Evolutionary conservation across 2,888 invertebrate genomes (phyloP), one percentile per base, ranked within the genome.

Genomic region (Hymenopus coronatus): DNA sequence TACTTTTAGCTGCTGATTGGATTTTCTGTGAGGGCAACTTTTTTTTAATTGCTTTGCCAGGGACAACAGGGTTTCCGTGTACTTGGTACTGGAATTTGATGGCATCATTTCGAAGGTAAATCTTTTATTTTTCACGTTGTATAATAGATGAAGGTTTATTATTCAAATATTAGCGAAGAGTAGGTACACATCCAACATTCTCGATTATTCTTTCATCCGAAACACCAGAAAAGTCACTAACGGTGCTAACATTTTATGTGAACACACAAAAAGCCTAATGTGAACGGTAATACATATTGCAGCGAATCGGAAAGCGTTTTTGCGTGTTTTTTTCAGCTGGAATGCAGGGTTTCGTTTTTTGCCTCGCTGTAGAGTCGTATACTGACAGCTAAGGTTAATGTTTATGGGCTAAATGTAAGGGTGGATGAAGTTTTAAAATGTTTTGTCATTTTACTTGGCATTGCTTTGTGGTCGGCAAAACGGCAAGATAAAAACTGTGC

Each of bases 211-310:
- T 70, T 70, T 70, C 54, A 70, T 70, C 54, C 54, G 20, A 1
- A 70, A 70, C 54, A 70, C 54, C 54, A 70, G 54, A 70, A 70
- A 70, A 25, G 54, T 70, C 15, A 70, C 54, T 70, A 70, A 25
- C 40, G 54, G 25, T 6, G 15, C 54, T 70, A 70, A 70, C 54
- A 70, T 70, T 70, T 70, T 15, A 70, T 70, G 54, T 70, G 54
- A 70, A 70, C 54, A 70, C 54, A 86, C 70, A 70, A 70, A 54
- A 85, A 70, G 70, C 40, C 28, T 70, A 86, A 86, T 81, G 86
- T 28, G 28, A 86, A 81, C 28, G 20, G 81, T 86, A n/a, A 86
- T 86, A 28, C 81, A 86, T 86, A 28, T 86, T 86, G 54, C 86
- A 86, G 30, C 15, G 46, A 30, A 28, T 15, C 4, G 28, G 25